A percentile compares a stretch with the other conserved stretches of the same genome.
These are phyloP conservation scores for Pitta sordida DNA, from an alignment of 2,113 vertebrate genomes.

Conservation along the genomic window DNA sequence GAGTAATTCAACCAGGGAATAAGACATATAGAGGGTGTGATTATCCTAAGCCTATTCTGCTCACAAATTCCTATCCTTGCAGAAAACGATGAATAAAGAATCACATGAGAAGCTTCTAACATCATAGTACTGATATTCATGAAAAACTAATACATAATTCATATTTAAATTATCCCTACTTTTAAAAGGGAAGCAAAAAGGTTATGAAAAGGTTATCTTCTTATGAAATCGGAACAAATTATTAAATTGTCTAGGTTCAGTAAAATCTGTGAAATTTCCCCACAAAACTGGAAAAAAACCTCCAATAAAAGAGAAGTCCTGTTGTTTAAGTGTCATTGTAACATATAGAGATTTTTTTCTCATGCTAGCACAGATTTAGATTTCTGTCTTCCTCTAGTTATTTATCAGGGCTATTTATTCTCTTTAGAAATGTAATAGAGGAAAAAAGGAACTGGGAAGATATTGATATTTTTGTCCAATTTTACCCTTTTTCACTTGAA, in stretches of 20 bases:
- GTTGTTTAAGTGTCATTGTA: not conserved
- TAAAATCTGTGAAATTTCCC: not conserved
- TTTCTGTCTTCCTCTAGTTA: not conserved
- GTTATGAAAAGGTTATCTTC: not conserved
- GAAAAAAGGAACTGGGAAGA: not conserved
- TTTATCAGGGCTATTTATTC: not conserved
- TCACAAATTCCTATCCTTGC: not conserved
- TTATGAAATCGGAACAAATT: not conserved
- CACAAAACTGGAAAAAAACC: not conserved
- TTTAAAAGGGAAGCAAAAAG: not conserved
- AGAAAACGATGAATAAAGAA: not conserved
- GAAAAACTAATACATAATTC: not conserved
- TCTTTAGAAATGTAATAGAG: not conserved
- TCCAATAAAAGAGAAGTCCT: not conserved
- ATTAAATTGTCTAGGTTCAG: not conserved
- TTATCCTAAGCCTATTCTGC: not conserved
- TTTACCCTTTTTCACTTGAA: not conserved
- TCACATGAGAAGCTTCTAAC: not conserved
- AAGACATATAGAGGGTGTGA: not conserved
- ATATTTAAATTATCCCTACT: not conserved
- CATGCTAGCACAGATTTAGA: not conserved
- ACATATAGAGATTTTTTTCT: not conserved
- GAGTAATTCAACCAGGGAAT: not conserved
- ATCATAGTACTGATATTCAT: not conserved
- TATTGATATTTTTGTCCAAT: not conserved